phyloP scores from a whole-genome alignment of 1,140 invertebrate species.

The Sminthurinus signatus region DNA sequence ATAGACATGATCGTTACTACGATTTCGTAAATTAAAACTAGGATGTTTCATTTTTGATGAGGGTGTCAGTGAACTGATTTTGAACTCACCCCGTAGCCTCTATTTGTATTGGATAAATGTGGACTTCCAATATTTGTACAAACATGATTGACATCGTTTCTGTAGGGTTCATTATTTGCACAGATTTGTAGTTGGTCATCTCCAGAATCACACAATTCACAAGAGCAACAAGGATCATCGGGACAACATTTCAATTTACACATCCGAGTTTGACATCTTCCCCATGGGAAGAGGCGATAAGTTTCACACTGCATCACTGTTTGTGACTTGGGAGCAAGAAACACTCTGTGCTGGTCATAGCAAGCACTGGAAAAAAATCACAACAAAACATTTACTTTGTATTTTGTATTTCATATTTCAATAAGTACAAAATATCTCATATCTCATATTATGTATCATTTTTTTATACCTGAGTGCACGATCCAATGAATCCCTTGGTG shows the following conservation, averaged over 20 bases:
- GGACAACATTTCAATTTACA: constrained; percentile 30
- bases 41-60: no score
- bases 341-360: constrained; percentile 35
- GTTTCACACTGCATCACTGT: constrained; percentile 38
- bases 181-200: constrained; percentile 17
- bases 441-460: no score
- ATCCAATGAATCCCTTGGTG: constrained; percentile 16
- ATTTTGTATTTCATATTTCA: no score
- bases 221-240: constrained; percentile 27
- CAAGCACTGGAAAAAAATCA: no score
- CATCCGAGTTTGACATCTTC: constrained; percentile 31
- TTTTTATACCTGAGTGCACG: no score
- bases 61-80: no score
- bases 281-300: constrained; percentile 36
- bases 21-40: no score
- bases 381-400: no score
- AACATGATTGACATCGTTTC: constrained; percentile 30
- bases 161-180: constrained; percentile 31
- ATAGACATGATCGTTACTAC: neutral
- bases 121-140: constrained; percentile 23
- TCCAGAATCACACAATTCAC: constrained; percentile 2
- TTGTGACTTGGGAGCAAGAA: neutral
- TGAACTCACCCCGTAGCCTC: constrained; percentile 28
- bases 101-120: constrained; percentile 36
- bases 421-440: no score